phyloP scores from a whole-genome alignment of 2,113 vertebrate genomes.

The Chloropsis hardwickii region DNA sequence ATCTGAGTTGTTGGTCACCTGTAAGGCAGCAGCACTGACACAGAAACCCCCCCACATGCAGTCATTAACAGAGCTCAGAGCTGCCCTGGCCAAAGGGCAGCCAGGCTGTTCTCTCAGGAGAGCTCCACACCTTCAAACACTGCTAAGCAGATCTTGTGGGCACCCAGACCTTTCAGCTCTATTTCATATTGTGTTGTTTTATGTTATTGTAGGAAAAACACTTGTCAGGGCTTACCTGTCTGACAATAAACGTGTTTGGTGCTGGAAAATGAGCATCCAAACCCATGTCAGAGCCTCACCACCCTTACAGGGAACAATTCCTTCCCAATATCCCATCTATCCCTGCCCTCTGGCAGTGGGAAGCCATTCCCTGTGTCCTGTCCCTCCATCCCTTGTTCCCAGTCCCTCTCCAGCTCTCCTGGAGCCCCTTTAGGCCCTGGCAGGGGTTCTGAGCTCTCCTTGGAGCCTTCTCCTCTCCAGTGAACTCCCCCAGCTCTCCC shows the following conservation, averaged over 20 bases:
- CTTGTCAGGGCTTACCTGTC: conserved; percentile 69
- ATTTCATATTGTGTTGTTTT: neutral
- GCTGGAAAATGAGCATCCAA: conserved; percentile 21
- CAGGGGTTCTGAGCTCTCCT: neutral
- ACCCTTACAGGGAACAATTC: accelerated
- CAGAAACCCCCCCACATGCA: neutral
- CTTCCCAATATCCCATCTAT: accelerated
- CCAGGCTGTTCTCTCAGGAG: accelerated
- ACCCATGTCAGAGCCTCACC: neutral
- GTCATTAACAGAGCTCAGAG: neutral
- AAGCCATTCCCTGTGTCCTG: neutral
- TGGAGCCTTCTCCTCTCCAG: neutral
- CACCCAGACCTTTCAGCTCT: neutral
- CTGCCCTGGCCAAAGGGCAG: neutral
- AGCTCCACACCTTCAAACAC: neutral
- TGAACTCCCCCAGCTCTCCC: neutral
- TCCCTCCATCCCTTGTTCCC: neutral
- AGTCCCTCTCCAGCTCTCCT: neutral
- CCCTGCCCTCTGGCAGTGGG: neutral
- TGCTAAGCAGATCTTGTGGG: neutral
- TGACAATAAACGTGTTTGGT: conserved; percentile 30
- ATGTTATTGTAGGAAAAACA: conserved; percentile 70
- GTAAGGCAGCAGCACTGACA: neutral
- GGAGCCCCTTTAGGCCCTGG: neutral
- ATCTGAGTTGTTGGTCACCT: neutral